A percentile compares a stretch with the other conserved stretches of the same genome.
Conservation (phyloP, 2,113 vertebrate species). For the Amphilophus citrinellus region DNA sequence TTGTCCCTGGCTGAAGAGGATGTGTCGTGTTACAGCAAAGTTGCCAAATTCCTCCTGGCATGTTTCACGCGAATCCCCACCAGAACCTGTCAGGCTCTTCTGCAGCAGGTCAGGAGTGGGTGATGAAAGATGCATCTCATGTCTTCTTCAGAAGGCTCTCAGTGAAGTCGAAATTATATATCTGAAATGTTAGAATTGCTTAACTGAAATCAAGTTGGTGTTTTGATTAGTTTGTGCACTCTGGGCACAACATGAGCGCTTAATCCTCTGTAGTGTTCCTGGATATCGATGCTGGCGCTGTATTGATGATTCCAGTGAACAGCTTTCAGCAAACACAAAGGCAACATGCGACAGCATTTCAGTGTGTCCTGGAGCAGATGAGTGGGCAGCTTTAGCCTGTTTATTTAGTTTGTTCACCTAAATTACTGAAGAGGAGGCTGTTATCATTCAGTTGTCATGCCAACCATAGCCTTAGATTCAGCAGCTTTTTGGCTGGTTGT, state of each 20-base stretch:
- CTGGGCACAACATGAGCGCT: not conserved
- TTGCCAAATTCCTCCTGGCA: slow-evolving; percentile 78
- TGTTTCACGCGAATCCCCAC: slow-evolving; percentile 79
- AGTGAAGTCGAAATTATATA: not conserved
- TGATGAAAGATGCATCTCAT: not conserved
- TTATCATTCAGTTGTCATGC: slow-evolving; percentile 36
- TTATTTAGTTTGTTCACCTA: slow-evolving; percentile 14
- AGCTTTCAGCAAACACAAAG: not conserved
- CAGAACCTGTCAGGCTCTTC: slow-evolving; percentile 77
- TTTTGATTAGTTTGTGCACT: not conserved
- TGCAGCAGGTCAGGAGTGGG: slow-evolving; percentile 77
- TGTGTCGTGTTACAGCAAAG: slow-evolving; percentile 58
- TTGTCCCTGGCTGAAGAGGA: slow-evolving; percentile 71
- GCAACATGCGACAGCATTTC: not conserved
- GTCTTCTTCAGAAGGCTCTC: not conserved
- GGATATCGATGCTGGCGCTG: rapidly evolving
- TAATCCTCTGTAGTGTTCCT: not conserved
- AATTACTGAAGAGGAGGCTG: slow-evolving; percentile 16
- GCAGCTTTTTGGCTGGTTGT: not conserved
- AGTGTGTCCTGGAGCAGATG: slow-evolving; percentile 4
- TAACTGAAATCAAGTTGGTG: not conserved
- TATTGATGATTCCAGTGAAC: not conserved
- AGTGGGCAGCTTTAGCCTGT: slow-evolving; percentile 20
- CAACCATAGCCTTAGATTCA: not conserved
- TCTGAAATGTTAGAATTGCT: not conserved